Evolutionary conservation across 2,888 invertebrate species (phyloP), one percentile per base, ranked within the genome.

Genomic region (Thecophora atra): DNA sequence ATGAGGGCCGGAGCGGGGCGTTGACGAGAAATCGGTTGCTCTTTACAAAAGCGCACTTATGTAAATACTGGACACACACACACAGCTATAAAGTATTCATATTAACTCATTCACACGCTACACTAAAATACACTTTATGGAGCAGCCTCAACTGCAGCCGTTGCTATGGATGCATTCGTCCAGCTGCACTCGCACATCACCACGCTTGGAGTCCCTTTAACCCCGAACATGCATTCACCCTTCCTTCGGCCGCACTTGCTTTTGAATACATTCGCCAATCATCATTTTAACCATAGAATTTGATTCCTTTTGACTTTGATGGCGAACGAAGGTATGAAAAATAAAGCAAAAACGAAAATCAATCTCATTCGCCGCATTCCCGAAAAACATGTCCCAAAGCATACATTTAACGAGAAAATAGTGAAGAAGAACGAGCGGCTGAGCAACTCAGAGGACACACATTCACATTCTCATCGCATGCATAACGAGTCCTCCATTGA

Each of bases 251-350:
- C 6, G 6, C n/a, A 21, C 54, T 21, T 21, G n/a, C 21, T 24
- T 24, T 13, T 3, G 28, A 13, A 17, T 58, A 1, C 3, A 2
- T 58, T 15, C 3, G 26, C 26, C 26, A 58, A 58, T 58, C 28
- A 58, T 13, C 58, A 15, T 30, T 60, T 69, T 37, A 60, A 60
- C 24, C 58, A 58, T 21, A 19, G 44, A 37, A 44, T 42, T 24
- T 21, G 19, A 58, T 42, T 42, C 42, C 44, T 47, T 56, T 44
- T 44, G 44, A 68, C 54, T 42, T 68, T 28, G 30, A 58, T 19
- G 42, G 37, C 15, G 19, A 58, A 26, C n/a, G 44, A 69, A 58
- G 21, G 44, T 26, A 44, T 42, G 26, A 71, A 71, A 60, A 47
- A 30, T 17, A 21, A 6, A 26, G 19, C 15, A 47, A 15, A 19